Evolutionary conservation across 2,888 invertebrate species (phyloP).

Genomic region (Galeopsomyia nigrocyanea): DNA sequence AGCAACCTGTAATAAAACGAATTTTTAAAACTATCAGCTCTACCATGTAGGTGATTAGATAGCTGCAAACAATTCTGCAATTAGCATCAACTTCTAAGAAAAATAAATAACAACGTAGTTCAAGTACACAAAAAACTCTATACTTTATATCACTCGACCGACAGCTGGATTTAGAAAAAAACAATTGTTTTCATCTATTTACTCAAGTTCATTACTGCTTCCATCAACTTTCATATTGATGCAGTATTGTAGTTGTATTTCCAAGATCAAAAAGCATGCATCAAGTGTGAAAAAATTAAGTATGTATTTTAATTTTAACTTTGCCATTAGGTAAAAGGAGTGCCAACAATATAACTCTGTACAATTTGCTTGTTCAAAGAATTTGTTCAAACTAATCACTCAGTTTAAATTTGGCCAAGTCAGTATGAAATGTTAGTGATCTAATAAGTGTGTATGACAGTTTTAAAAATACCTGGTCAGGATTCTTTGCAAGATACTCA

Average conservation of each 20-base stretch:
- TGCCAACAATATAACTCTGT: neutral
- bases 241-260: slow-evolving; percentile 22
- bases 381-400: no score
- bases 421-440: no score
- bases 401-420: no score
- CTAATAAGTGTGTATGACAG: slow-evolving; percentile 5
- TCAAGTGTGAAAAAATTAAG: slow-evolving; percentile 5
- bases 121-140: slow-evolving; percentile 33
- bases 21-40: slow-evolving; percentile 57
- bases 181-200: slow-evolving; percentile 37
- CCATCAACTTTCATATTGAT: slow-evolving; percentile 33
- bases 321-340: neutral
- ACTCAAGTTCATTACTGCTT: slow-evolving; percentile 21
- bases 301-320: neutral
- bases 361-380: no score
- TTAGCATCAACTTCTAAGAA: slow-evolving; percentile 25
- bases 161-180: slow-evolving; percentile 40
- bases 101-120: neutral
- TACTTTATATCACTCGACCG: slow-evolving; percentile 37
- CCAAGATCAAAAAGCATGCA: slow-evolving; percentile 22
- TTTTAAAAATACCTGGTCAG: slow-evolving; percentile 62
- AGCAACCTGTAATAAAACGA: slow-evolving; percentile 67
- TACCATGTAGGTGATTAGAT: slow-evolving; percentile 14
- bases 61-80: slow-evolving; percentile 39
- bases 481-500: slow-evolving; percentile 64